Base-by-base conservation (phyloP, 1,140 invertebrate genomes). In the Drosophila miranda region DNA sequence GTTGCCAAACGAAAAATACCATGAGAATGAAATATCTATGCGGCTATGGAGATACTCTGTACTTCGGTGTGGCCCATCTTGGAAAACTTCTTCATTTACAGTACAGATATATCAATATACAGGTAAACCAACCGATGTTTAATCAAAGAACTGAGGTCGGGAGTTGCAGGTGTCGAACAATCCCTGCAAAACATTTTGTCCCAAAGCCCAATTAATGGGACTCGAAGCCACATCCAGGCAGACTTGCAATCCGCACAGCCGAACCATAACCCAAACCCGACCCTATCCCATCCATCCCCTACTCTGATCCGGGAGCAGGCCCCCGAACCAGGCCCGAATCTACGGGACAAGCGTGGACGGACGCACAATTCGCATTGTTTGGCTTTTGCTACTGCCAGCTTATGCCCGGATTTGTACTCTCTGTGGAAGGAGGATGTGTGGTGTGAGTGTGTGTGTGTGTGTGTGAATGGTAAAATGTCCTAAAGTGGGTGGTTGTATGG, bases 321-420 rank as follows among this genome's bases (percentile, higher is more conserved):
- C 55, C 58, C 61, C 52, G 49, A 66, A 38, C 26, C 56, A 54
- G 59, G 43, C 34, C 51, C 28, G 19, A 67, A 67, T 23, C 43
- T 67, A 49, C 46, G 62, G 38, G 14, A 23, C 28, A 60, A 44
- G 14, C 45, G 26, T 28, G n/a, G 56, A 14, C 63, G 62, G 56
- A 84, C 81, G 67, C 81, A 84, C 72, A 80, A 73, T 71, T 83
- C 71, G 66, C 71, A 84, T 84, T 84, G 81, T 86, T 84, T 84
- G 80, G 72, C 80, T 81, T 86, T 84, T 86, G 77, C 61, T 70
- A 46, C 67, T 54, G 62, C 57, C 54, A 64, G 75, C 78, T 83
- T 86, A 84, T 78, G 68, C 80, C 34, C 49, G 77, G 62, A 78
- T 60, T 68, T 64, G 64, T 69, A 48, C 62, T 64, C 30, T 58